Evolutionary conservation across 2,113 vertebrate species (phyloP), one percentile per base, ranked within the genome.

Genomic region (Hypomesus transpacificus): DNA sequence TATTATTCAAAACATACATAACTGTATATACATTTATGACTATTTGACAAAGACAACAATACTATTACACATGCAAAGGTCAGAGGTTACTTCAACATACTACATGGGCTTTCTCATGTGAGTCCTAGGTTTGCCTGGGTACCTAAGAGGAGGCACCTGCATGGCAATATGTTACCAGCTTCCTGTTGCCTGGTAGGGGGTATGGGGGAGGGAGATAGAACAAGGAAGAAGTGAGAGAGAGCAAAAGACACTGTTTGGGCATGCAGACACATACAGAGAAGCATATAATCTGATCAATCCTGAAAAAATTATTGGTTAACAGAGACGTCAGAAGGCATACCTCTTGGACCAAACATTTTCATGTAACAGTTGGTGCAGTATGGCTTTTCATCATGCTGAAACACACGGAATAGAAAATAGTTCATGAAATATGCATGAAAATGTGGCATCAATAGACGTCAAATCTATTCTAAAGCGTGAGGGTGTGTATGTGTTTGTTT

Each of bases 371-470:
- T 69, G 70, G 89, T 87, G 75, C 91, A 93, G 76, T 90, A 94
- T 13, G 93, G 92, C 74, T 90, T 93, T 71, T 94, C 93, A 64
- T 94, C 92, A 66, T 94, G 80, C 93, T 94, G 84, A 86, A 89
- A 87, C 69, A 82, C 72, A 81, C 72, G 20, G 3, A 70, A 39
- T 58, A 66, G n/a, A 3, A 67, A 50, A 59, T 18, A 31, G 16
- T 53, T 20, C 3, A 14, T 74, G 13, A 56, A 7, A 68, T 9
- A 53, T 68, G 8, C 39, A 46, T 46, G 39, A 46, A 46, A 46
- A 46, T 13, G 39, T 46, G 7, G 39, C 9, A 46, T 46, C 39
- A 46, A 46, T 46, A 46, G 39, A 46, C 7, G 9, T 46, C 39
- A 46, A 46, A 46, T 46, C 7, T 46, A 46, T 46, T 46, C 1